Evolutionary conservation across 1,140 invertebrate genomes (phyloP).

Genomic region (Cydia strobilella): DNA sequence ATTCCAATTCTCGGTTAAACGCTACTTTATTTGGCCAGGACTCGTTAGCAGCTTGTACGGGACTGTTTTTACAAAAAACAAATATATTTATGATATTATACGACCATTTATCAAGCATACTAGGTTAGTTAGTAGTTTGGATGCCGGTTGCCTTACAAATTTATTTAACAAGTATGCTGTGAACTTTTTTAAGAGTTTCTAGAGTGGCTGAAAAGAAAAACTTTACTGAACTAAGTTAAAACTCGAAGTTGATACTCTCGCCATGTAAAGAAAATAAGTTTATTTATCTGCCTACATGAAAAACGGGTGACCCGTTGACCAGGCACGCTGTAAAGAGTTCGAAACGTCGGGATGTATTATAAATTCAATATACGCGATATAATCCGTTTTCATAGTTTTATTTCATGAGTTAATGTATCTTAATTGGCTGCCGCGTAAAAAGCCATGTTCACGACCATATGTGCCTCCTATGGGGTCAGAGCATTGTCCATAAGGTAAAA

Average conservation of each 20-base stretch:
- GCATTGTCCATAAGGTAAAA: not conserved
- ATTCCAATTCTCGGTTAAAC: slow-evolving; percentile 12
- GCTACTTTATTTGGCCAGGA: slow-evolving; percentile 9
- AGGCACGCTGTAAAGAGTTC: no score
- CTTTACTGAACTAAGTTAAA: not conserved
- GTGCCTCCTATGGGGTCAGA: not conserved
- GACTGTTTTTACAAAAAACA: slow-evolving; percentile 1
- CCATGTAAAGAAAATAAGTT: not conserved
- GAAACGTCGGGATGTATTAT: no score
- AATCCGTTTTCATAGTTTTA: no score
- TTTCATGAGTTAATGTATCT: not conserved
- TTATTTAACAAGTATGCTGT: not conserved
- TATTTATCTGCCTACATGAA: no score
- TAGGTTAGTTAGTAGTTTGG: not conserved
- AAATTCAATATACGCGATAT: no score
- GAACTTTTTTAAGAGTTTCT: not conserved
- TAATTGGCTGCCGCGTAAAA: not conserved
- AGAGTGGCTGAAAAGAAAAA: not conserved
- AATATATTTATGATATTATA: slow-evolving; percentile 13
- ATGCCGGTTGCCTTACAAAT: not conserved
- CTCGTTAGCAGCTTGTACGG: slow-evolving; percentile 15
- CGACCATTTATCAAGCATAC: not conserved
- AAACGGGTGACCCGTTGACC: no score
- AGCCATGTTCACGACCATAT: slow-evolving; percentile 11
- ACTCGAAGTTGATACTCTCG: not conserved